Conservation (phyloP, 2,888 invertebrate genomes). For the Zootermopsis nevadensis region DNA sequence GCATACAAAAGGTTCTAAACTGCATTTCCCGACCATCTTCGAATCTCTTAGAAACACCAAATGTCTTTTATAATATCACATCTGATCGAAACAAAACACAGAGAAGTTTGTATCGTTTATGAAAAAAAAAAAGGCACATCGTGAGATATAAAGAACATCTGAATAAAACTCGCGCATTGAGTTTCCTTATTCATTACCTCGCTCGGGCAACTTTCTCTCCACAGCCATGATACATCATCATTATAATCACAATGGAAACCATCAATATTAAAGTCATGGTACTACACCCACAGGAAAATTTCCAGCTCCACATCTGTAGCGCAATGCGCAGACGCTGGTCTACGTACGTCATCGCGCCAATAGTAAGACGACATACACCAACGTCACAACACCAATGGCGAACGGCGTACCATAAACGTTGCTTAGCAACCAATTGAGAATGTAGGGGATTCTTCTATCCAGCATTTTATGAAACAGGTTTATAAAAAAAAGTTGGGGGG, state of each 20-base stretch:
- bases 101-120: no score
- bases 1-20: no score
- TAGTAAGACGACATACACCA: background rate
- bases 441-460: slow-evolving; percentile 6
- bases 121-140: no score
- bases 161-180: no score
- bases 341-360: background rate
- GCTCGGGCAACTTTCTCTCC: no score
- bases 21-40: no score
- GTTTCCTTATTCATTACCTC: no score
- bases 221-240: background rate
- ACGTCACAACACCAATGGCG: slow-evolving; percentile 4
- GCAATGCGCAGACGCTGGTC: background rate
- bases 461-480: background rate
- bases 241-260: background rate
- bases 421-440: slow-evolving; percentile 32
- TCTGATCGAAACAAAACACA: no score
- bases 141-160: no score
- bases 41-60: no score
- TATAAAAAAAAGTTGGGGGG: background rate
- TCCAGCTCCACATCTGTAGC: background rate
- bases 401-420: background rate
- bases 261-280: background rate
- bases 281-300: background rate
- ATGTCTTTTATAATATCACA: no score